phyloP scores from a whole-genome alignment of 2,113 vertebrate genomes.

The Nibea coibor region DNA sequence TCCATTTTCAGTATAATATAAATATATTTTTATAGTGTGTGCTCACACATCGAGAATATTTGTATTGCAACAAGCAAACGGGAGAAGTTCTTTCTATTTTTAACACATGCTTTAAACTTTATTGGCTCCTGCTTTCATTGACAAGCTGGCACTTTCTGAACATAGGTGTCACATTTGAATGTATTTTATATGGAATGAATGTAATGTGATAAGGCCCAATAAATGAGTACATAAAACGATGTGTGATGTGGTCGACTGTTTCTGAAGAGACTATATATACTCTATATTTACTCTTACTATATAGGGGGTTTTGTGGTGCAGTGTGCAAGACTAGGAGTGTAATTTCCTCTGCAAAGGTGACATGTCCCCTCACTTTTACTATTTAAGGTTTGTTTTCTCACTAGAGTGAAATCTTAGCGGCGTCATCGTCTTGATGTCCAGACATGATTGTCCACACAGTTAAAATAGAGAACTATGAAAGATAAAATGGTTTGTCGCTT shows the following conservation, averaged over 20 bases:
- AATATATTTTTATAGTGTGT: slow-evolving; percentile 82
- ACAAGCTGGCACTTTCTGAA: slow-evolving; percentile 61
- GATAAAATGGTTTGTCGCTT: no score
- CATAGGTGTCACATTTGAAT: slow-evolving; percentile 79
- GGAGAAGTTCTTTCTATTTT: slow-evolving; percentile 76
- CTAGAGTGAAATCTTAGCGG: no score
- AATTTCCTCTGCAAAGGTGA: no score
- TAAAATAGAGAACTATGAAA: no score
- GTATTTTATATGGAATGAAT: slow-evolving; percentile 86
- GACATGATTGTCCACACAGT: no score
- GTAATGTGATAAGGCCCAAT: slow-evolving; percentile 79
- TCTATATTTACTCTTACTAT: no score
- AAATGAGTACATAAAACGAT: slow-evolving; percentile 63
- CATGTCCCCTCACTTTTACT: no score
- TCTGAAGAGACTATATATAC: not conserved
- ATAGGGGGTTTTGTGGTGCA: not conserved
- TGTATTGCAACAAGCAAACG: slow-evolving; percentile 65
- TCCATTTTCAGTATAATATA: slow-evolving; percentile 74
- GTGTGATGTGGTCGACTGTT: not conserved
- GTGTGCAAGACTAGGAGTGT: no score
- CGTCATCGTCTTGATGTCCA: no score
- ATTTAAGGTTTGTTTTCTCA: no score
- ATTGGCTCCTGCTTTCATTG: slow-evolving; percentile 65
- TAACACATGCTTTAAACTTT: slow-evolving; percentile 77
- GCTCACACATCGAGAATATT: slow-evolving; percentile 66